These are phyloP conservation scores for Aleiodes testaceus DNA, from an alignment of 2,888 invertebrate species.

Conservation along the genomic window DNA sequence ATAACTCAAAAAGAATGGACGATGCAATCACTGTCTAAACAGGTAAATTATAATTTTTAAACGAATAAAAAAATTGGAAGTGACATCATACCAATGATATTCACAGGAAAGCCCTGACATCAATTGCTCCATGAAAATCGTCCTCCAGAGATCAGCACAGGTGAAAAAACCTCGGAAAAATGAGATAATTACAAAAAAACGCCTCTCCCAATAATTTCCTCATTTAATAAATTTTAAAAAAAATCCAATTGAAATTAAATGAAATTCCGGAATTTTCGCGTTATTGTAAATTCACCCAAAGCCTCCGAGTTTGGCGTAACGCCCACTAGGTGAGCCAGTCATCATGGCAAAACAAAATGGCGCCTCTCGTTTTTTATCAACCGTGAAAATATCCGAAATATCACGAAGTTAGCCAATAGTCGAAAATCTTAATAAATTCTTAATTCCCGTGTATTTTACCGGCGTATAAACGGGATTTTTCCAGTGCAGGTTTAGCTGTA, in stretches of 20 bases:
- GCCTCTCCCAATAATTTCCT: too few species aligned
- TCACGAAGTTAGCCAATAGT: constrained; percentile 31
- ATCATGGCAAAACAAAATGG: constrained; percentile 20
- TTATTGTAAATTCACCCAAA: background rate
- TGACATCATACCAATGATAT: too few species aligned
- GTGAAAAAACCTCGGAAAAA: background rate
- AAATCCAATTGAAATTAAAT: too few species aligned
- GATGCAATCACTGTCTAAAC: background rate
- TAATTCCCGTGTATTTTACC: constrained; percentile 23
- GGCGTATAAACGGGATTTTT: constrained; percentile 4
- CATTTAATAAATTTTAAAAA: background rate
- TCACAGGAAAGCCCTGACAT: too few species aligned
- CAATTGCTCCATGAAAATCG: too few species aligned
- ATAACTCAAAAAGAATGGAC: background rate
- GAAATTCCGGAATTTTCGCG: background rate
- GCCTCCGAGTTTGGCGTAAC: background rate
- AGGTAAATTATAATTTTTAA: background rate
- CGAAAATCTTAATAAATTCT: background rate
- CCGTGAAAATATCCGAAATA: constrained; percentile 9
- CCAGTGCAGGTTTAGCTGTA: constrained; percentile 16
- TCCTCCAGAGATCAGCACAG: too few species aligned
- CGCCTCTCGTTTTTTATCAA: background rate
- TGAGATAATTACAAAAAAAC: too few species aligned
- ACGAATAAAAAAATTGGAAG: background rate
- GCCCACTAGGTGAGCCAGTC: background rate